Percentiles rank a stretch among this genome's conserved stretches.
phyloP scores from a whole-genome alignment of 2,113 vertebrate genomes.

The Poeciliopsis occidentalis region DNA sequence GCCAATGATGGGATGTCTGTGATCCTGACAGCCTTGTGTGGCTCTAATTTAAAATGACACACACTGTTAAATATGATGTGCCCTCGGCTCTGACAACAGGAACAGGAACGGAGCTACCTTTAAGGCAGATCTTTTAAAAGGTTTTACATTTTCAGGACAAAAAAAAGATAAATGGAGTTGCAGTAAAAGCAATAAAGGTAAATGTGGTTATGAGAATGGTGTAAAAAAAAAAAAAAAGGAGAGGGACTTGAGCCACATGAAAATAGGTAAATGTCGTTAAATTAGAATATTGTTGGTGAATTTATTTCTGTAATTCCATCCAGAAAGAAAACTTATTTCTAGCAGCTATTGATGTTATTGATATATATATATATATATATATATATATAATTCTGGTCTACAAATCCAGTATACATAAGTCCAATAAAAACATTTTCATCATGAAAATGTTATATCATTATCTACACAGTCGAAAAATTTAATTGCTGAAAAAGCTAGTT shows the following conservation, averaged over 20 bases:
- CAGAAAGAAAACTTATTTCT: not conserved
- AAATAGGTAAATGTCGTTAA: not conserved
- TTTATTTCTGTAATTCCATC: not conserved
- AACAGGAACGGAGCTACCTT: conserved; percentile 32
- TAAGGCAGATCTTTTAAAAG: conserved; percentile 34
- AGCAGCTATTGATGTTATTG: not conserved
- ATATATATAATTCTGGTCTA: no score
- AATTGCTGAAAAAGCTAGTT: not conserved
- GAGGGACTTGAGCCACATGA: not conserved
- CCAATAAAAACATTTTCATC: not conserved
- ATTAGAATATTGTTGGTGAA: not conserved
- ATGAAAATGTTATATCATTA: not conserved
- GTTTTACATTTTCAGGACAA: conserved; percentile 56
- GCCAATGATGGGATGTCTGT: conserved; percentile 61
- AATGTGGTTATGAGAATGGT: no score
- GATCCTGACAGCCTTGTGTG: conserved; percentile 59
- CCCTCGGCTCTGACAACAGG: conserved; percentile 40
- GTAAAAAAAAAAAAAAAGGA: not conserved
- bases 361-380: no score
- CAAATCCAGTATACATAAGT: no score
- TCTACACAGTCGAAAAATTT: not conserved
- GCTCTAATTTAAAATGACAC: conserved; percentile 44
- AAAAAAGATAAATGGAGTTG: conserved; percentile 36
- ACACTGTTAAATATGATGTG: conserved; percentile 42
- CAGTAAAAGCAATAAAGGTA: conserved; percentile 69